Percentiles rank a stretch among this genome's conserved stretches.
Evolutionary conservation across 2,797 vertebrate genomes (phyloP).

Genomic region (Bradypodion ventrale): DNA sequence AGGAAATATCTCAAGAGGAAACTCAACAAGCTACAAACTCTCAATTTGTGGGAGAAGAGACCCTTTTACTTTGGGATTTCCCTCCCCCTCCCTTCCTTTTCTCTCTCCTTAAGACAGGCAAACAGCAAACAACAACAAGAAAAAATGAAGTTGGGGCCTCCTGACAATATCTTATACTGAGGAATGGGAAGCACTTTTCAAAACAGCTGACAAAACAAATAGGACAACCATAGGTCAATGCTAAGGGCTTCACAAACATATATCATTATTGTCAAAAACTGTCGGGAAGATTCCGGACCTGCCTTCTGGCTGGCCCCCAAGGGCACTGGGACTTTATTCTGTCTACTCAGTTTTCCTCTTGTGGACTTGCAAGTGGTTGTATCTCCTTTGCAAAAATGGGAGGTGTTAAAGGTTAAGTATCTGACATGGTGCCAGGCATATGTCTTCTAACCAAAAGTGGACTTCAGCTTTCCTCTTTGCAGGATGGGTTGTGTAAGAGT

Average conservation of each 20-base stretch:
- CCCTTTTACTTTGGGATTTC: not conserved
- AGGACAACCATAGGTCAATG: constrained; percentile 67
- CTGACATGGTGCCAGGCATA: constrained; percentile 46
- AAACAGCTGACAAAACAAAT: constrained; percentile 73
- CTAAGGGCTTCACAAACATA: constrained; percentile 59
- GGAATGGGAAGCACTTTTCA: constrained; percentile 74
- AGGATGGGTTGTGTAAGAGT: not conserved
- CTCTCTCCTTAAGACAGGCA: constrained; percentile 67
- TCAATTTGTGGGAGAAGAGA: constrained; percentile 36
- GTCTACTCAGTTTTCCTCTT: constrained; percentile 57
- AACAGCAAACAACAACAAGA: constrained; percentile 49
- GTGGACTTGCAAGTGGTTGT: constrained; percentile 23
- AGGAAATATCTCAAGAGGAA: constrained; percentile 45
- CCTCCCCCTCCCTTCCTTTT: constrained; percentile 25
- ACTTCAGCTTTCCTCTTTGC: constrained; percentile 35
- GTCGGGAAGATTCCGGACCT: constrained; percentile 48
- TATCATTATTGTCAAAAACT: constrained; percentile 57
- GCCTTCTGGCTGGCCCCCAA: constrained; percentile 56
- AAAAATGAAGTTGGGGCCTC: not conserved
- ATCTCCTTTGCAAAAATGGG: constrained; percentile 28
- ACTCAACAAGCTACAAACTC: not conserved
- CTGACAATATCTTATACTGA: constrained; percentile 62
- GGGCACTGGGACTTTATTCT: constrained; percentile 53
- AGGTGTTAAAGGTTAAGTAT: constrained; percentile 46
- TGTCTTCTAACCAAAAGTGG: constrained; percentile 29